Evolutionary conservation across 2,888 invertebrate species (phyloP).

Genomic region (Glomeris marginata): DNA sequence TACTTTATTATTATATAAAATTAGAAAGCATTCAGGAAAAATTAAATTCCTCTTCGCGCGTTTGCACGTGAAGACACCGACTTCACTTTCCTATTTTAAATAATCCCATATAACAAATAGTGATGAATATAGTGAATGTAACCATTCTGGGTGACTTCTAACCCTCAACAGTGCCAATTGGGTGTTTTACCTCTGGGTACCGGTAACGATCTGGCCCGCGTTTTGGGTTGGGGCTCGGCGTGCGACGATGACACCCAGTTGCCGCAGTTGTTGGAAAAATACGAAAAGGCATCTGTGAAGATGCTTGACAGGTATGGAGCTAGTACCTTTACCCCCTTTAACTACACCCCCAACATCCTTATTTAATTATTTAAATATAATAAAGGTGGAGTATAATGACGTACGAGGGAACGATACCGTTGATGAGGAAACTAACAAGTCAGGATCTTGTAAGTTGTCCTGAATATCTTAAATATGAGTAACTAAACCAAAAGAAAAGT

Average conservation of each 20-base stretch:
- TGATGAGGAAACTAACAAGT: conserved; percentile 27
- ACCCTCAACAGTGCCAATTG: conserved; percentile 61
- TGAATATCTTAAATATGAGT: background rate
- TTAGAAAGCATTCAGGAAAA: too few species aligned
- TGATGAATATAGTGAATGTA: too few species aligned
- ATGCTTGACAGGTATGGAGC: conserved; percentile 73
- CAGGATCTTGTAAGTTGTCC: conserved; percentile 18
- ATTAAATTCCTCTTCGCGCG: too few species aligned
- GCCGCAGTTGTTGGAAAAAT: conserved; percentile 77
- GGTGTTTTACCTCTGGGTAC: conserved; percentile 91
- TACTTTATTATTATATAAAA: too few species aligned
- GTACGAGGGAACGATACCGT: conserved; percentile 39
- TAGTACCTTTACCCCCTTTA: conserved; percentile 5
- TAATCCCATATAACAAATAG: too few species aligned
- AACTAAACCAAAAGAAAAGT: too few species aligned
- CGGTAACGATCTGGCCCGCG: conserved; percentile 89
- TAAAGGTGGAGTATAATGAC: conserved; percentile 87
- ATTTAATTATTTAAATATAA: background rate
- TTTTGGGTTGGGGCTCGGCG: conserved; percentile 90
- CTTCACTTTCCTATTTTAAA: too few species aligned
- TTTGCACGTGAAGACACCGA: too few species aligned
- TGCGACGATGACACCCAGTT: conserved; percentile 91
- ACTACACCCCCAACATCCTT: background rate
- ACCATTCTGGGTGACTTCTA: too few species aligned
- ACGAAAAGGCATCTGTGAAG: conserved; percentile 93